Evolutionary conservation across 2,113 vertebrate genomes (phyloP), one percentile per base, ranked within the genome.

Genomic region (Bothrops jararaca): DNA sequence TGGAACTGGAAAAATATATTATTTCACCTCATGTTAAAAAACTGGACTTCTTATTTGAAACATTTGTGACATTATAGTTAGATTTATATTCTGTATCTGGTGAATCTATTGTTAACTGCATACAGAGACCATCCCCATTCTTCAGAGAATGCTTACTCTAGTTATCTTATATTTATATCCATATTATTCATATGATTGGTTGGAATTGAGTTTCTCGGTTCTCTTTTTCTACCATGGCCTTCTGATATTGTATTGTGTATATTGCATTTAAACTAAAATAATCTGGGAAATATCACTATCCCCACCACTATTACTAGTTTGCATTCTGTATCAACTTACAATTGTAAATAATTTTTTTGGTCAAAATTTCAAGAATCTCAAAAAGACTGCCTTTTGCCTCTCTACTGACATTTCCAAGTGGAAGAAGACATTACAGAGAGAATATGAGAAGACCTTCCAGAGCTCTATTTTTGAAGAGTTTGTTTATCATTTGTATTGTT

Each of bases 21-120:
- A 94, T 42, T 2, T 48, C 0, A 0, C 91, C 69, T 89, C 34
- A 86, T 53, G 23, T 56, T 86, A 86, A 8, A 48, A 87, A 13
- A 92, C 90, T 90, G 90, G 90, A 90, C 80, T 96, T 69, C 20
- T 15, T 52, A 95, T 92, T 5, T 39, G 88, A 90, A 56, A 88
- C 50, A 90, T 48, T 23, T 8, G 0, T 0, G 50, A 34, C 90
- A 92, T 90, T 15, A 48, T 2, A 26, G 6, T 80, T 80, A 94
- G 93, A 13, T 3, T 86, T 58, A 34, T 3, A 88, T 58, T 57
- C 26, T 54, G 64, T 74, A 39, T 39, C 69, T 74, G 69, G 69
- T 86, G 42, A 56, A 87, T 29, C 15, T 26, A n/a, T 87, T 91
- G 58, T 89, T 15, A 0, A 1, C 53, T 64, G 9, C 60, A 42